Conservation (phyloP, 2,113 vertebrate species). For the Megaceryle torquata region DNA sequence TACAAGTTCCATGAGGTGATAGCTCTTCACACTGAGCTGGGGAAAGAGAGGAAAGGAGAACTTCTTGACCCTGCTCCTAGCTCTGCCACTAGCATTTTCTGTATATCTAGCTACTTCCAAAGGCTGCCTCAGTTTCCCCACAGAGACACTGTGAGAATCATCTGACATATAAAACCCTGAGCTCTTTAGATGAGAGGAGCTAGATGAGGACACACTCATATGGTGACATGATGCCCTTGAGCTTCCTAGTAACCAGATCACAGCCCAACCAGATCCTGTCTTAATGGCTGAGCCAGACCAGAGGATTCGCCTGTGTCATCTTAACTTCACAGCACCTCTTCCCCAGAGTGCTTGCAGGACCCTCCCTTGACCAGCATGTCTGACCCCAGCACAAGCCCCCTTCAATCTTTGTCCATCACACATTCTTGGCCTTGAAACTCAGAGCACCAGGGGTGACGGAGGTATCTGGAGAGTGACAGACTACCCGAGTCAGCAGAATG, state of each 20-base stretch:
- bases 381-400: background rate
- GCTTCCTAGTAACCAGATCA: background rate
- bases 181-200: background rate
- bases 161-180: background rate
- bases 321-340: background rate
- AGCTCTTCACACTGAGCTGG: background rate
- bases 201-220: background rate
- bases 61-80: background rate
- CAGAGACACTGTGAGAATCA: background rate
- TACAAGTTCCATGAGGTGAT: background rate
- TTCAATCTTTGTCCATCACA: background rate
- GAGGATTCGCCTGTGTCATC: background rate
- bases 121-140: background rate
- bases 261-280: background rate
- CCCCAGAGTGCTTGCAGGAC: rapidly evolving
- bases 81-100: background rate
- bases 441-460: background rate
- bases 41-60: background rate
- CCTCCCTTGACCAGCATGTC: background rate
- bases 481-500: constrained; percentile 40
- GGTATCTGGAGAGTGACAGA: constrained; percentile 19
- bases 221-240: background rate
- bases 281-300: background rate
- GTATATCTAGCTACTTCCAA: background rate
- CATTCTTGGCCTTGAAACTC: constrained; percentile 2